Conservation (phyloP, 2,888 invertebrate species). For the Plebejus melissa region DNA sequence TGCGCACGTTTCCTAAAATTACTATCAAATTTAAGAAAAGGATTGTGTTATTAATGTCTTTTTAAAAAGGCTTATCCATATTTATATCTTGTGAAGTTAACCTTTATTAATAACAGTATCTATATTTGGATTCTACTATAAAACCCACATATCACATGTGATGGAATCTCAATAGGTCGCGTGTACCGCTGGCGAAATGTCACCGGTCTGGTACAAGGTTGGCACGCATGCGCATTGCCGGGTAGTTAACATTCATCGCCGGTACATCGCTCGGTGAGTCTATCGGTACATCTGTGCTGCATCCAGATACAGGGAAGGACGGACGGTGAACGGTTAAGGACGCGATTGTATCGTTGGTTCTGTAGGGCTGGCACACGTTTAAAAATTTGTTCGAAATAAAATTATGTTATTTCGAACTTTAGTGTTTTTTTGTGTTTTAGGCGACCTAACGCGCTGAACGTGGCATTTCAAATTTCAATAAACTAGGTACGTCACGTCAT, state of each 20-base stretch:
- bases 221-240: slow-evolving; percentile 32
- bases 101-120: background rate
- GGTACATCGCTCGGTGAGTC: slow-evolving; percentile 13
- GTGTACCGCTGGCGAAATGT: slow-evolving; percentile 33
- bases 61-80: background rate
- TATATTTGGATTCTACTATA: background rate
- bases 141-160: background rate
- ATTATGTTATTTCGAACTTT: no score
- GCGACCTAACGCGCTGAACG: no score
- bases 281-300: slow-evolving; percentile 31
- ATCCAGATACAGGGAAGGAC: slow-evolving; percentile 24
- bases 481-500: no score
- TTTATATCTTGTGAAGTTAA: background rate
- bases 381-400: background rate
- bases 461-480: no score
- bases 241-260: slow-evolving; percentile 33
- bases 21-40: no score
- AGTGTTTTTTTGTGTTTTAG: no score
- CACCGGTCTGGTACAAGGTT: slow-evolving; percentile 46
- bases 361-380: background rate
- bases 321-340: slow-evolving; percentile 15
- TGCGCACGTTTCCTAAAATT: no score
- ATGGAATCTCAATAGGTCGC: background rate
- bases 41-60: no score
- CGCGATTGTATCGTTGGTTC: background rate